Base-by-base conservation (phyloP, 2,888 invertebrate genomes). In the Emesis furor region DNA sequence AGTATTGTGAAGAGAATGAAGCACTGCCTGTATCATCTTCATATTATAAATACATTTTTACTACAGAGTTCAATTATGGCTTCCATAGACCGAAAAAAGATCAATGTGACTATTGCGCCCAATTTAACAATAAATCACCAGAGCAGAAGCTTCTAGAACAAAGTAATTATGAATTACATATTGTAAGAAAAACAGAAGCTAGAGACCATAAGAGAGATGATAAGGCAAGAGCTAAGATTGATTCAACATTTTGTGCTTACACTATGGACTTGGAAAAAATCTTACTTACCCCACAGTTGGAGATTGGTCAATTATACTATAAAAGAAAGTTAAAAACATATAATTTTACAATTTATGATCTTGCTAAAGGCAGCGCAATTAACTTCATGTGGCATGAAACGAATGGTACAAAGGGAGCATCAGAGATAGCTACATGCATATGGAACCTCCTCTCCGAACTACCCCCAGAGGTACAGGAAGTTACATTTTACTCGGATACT, bases 401-500 rank as follows among this genome's bases (percentile, higher is more conserved):
- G 4, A n/a, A 69, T n/a, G 69, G 37, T 37, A 39, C 17, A 37
- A 69, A 69, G 37, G 69, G n/a, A 37, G 69, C 69, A 39, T 69
- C 69, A 12, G 37, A 69, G 69, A 68, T 46, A 12, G 10, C 46
- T 46, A 67, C 76, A n/a, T 65, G 67, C 39, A 12, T 76, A 24
- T 76, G 67, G 65, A 67, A 30, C 12, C 12, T 67, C 14, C 67
- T 67, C 12, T 46, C 65, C 46, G 32, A 76, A 67, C 32, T 73
- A 7, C 10, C n/a, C 24, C 46, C 46, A 24, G 73, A 39, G 46
- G 72, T 78, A 62, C 62, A 17, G 30, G 73, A 78, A 65, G 35
- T 76, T 80, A 59, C 87, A 86, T 79, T 82, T 85, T 73, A 77
- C 82, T 68, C 76, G 30, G 76, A 80, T 46, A 81, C 76, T 59